Evolutionary conservation across 2,797 vertebrate species (phyloP), one percentile per base, ranked within the genome.

Genomic region (Anabas testudineus): DNA sequence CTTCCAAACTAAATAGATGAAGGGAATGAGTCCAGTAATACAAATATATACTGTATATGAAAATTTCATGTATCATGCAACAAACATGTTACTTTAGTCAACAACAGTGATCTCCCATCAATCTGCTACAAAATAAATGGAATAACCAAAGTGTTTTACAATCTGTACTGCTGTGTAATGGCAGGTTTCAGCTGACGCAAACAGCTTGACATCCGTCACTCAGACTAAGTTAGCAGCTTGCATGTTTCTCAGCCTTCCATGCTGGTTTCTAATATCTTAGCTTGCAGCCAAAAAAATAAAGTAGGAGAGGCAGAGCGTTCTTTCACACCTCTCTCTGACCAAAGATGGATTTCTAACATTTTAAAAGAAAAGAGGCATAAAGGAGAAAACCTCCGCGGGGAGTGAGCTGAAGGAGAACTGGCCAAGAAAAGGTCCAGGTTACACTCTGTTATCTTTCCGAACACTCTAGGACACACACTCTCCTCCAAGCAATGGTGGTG

Each of bases 371-470:
- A 52, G 26, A 18, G 3, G 66, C 49, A 67, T 46, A 39, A 37
- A 53, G 61, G 48, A 76, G 57, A 51, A 37, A 65, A 64, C 37
- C 56, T 56, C 58, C 61, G 56, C 6, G 0, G 47, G 66, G 43
- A 64, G 47, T 34, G 42, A 26, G 42, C 36, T 59, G 52, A 64
- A 67, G 34, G 19, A 73, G 59, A 1, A 28, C 26, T 67, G 58
- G 52, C 37, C 52, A 30, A 69, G 47, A 59, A 81, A 63, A 74
- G 48, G 51, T 71, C 34, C 59, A 70, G 71, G 81, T 74, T 63
- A 59, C 49, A 62, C 54, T 72, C 43, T 13, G 42, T 74, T 82
- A 83, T 87, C 88, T 76, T 21, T 49, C 49, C 65, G 51, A 78
- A 77, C 69, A 82, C 78, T 67, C 32, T 8, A 22, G 67, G 71